These are phyloP conservation scores for Acestrorhynchus altus DNA, from an alignment of 2,797 vertebrate species.

Conservation along the genomic window DNA sequence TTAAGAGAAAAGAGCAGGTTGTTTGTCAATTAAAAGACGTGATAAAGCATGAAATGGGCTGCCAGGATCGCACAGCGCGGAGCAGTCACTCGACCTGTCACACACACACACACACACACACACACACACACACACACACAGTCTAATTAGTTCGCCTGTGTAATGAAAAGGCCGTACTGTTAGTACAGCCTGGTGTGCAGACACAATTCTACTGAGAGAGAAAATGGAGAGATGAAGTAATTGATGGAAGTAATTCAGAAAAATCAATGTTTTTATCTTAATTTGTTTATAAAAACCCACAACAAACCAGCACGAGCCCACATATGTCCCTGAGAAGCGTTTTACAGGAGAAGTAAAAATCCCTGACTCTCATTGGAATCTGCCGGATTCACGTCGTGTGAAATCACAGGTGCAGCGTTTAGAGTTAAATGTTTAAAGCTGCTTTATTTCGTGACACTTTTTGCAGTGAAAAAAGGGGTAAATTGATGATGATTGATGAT, in stretches of 20 bases:
- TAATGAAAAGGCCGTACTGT: conserved; percentile 81
- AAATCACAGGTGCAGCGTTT: no score
- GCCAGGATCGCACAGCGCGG: conserved; percentile 79
- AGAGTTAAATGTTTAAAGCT: no score
- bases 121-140: conserved; percentile 81
- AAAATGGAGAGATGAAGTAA: background rate
- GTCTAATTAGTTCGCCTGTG: conserved; percentile 84
- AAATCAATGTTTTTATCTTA: no score
- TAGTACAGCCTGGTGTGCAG: conserved; percentile 58
- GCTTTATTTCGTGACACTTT: no score
- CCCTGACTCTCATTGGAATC: no score
- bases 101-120: conserved; percentile 74
- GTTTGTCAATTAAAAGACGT: conserved; percentile 89
- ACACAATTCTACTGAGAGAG: conserved; percentile 5
- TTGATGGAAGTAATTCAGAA: background rate
- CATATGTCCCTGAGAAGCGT: no score
- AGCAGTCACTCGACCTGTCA: conserved; percentile 75
- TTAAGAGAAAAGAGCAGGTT: conserved; percentile 86
- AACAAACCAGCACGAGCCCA: no score
- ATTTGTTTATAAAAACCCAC: no score
- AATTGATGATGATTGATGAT: no score
- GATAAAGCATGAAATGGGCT: conserved; percentile 88
- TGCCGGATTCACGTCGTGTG: no score
- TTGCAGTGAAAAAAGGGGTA: no score
- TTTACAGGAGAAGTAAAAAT: no score